These are phyloP conservation scores for Nowickia ferox DNA, from an alignment of 2,888 invertebrate species.

Conservation along the genomic window DNA sequence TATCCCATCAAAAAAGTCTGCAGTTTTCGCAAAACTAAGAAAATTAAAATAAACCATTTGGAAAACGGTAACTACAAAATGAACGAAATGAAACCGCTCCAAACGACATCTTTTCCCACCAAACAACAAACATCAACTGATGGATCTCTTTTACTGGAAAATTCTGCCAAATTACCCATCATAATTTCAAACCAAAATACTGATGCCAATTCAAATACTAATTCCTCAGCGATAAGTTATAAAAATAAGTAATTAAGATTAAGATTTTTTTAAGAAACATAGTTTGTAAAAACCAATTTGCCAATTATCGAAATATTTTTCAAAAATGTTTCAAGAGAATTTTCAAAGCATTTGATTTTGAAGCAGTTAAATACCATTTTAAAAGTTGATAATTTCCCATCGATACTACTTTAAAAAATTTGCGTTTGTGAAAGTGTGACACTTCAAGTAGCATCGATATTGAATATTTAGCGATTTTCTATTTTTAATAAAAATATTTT, in stretches of 20 bases:
- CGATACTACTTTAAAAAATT: too few relatives aligned
- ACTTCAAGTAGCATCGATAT: too few relatives aligned
- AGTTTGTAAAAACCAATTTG: conserved; percentile 7
- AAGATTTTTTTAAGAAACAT: conserved; percentile 10
- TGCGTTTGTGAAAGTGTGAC: too few relatives aligned
- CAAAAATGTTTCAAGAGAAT: too few relatives aligned
- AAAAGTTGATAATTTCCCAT: too few relatives aligned
- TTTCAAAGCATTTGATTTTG: too few relatives aligned
- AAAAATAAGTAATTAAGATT: conserved; percentile 38
- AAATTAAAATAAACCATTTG: conserved; percentile 70
- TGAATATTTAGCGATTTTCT: too few relatives aligned
- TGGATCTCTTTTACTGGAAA: conserved; percentile 78
- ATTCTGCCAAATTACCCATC: conserved; percentile 25
- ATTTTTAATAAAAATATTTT: too few relatives aligned
- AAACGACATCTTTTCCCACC: conserved; percentile 67
- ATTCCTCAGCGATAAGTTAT: conserved; percentile 46
- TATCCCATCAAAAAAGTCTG: conserved; percentile 76
- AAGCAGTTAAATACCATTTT: too few relatives aligned
- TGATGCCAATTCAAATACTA: conserved; percentile 51
- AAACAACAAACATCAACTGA: conserved; percentile 75
- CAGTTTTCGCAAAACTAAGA: conserved; percentile 73
- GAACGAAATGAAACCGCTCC: conserved; percentile 75
- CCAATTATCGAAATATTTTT: neutral
- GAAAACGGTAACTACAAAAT: conserved; percentile 75
- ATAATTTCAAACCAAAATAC: conserved; percentile 45